A percentile compares a stretch with the other conserved stretches of the same genome.
phyloP scores from a whole-genome alignment of 2,113 vertebrate species.

The Notarius quadriscutis region DNA sequence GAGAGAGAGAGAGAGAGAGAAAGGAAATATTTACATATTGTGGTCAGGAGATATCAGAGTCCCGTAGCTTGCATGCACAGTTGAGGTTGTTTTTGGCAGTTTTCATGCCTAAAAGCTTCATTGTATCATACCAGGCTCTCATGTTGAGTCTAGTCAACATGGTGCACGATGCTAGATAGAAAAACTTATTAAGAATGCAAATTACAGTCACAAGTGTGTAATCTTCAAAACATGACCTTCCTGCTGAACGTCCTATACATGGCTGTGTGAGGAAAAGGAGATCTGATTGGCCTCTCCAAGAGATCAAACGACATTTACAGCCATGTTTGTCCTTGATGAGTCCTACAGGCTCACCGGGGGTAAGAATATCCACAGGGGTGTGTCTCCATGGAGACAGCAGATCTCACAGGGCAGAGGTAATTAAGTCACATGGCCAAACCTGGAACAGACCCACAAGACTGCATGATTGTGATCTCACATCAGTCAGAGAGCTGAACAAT shows the following conservation, averaged over 20 bases:
- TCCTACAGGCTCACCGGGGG: conserved; percentile 1
- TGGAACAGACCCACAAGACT: conserved; percentile 11
- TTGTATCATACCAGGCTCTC: background rate
- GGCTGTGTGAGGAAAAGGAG: background rate
- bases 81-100: background rate
- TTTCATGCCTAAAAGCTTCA: background rate
- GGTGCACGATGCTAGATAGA: background rate
- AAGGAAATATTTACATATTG: conserved; percentile 53
- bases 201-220: background rate
- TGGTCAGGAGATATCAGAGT: conserved; percentile 46
- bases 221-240: background rate
- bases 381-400: conserved; percentile 15
- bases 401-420: conserved; percentile 27
- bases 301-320: conserved; percentile 3
- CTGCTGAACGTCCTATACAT: background rate
- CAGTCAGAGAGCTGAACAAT: conserved; percentile 33
- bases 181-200: background rate
- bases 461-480: conserved; percentile 12
- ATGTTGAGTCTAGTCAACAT: background rate
- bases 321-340: conserved; percentile 25
- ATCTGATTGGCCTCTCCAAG: background rate
- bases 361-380: conserved; percentile 7
- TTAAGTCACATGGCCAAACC: conserved; percentile 23
- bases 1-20: conserved; percentile 40
- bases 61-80: background rate